Evolutionary conservation across 1,140 invertebrate species (phyloP).

Genomic region (Palaemon carinicauda): DNA sequence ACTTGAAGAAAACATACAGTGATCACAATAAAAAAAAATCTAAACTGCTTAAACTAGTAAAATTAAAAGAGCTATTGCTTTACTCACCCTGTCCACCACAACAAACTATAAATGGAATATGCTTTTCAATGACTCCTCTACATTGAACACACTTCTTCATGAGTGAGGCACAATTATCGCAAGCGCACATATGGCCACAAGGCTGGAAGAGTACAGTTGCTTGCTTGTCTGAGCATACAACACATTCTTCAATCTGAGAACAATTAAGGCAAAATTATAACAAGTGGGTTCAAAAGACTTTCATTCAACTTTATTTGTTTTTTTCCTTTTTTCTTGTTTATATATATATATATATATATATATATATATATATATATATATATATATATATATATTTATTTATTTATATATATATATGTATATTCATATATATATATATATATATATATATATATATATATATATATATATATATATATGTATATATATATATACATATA

Average conservation of each 20-base stretch:
- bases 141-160: slow-evolving; percentile 98
- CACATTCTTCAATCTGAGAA: slow-evolving; percentile 89
- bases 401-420: too few relatives aligned
- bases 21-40: not conserved
- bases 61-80: not conserved
- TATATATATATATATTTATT: too few relatives aligned
- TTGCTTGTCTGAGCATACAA: slow-evolving; percentile 93
- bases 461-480: too few relatives aligned
- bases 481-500: too few relatives aligned
- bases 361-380: too few relatives aligned
- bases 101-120: slow-evolving; percentile 61
- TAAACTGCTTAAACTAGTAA: not conserved
- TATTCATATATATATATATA: too few relatives aligned
- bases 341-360: too few relatives aligned
- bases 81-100: slow-evolving; percentile 60
- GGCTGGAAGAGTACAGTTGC: slow-evolving; percentile 91
- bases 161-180: slow-evolving; percentile 87
- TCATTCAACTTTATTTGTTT: not conserved
- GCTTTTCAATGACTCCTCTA: slow-evolving; percentile 80
- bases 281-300: not conserved
- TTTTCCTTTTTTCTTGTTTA: too few relatives aligned
- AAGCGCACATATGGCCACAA: slow-evolving; percentile 94
- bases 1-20: not conserved
- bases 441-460: too few relatives aligned
- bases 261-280: not conserved